A percentile compares a stretch with the other conserved stretches of the same genome.
Evolutionary conservation across 1,140 invertebrate species (phyloP).

Genomic region (Aphelenchoides fujianensis): DNA sequence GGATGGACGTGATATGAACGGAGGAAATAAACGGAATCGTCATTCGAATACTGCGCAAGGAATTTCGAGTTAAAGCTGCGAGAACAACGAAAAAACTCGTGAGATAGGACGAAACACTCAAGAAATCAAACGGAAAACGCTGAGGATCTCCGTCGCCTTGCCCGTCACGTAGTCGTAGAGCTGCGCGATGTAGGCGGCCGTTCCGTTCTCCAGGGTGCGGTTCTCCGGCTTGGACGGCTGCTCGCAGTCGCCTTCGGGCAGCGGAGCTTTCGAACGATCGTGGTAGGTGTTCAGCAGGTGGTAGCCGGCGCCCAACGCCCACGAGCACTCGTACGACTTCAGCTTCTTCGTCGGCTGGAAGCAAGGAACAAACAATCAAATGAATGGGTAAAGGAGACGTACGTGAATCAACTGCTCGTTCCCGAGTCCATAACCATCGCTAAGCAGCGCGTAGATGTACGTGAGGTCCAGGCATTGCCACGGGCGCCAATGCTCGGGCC

Average conservation of each 20-base stretch:
- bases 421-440: conserved; percentile 76
- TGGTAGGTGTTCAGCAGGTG: conserved; percentile 63
- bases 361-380: conserved; percentile 54
- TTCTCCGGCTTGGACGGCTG: background rate
- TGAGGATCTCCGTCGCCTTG: conserved; percentile 4
- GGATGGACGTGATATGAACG: background rate
- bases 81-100: background rate
- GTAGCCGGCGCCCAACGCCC: conserved; percentile 82
- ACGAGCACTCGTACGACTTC: conserved; percentile 81
- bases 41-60: background rate
- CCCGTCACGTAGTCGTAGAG: background rate
- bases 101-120: background rate
- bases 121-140: conserved; percentile 10
- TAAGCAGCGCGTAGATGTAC: conserved; percentile 78
- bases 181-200: background rate
- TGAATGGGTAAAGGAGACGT: conserved; percentile 63
- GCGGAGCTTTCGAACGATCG: conserved; percentile 6
- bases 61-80: background rate
- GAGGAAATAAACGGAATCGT: background rate
- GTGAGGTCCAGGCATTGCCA: conserved; percentile 85
- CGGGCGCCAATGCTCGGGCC: conserved; percentile 71
- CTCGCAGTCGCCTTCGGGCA: conserved; percentile 1
- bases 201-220: background rate
- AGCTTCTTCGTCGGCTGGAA: conserved; percentile 80
- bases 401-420: conserved; percentile 73